These are phyloP conservation scores for Canis aureus DNA, from an alignment of 2,113 vertebrate species.

Conservation along the genomic window DNA sequence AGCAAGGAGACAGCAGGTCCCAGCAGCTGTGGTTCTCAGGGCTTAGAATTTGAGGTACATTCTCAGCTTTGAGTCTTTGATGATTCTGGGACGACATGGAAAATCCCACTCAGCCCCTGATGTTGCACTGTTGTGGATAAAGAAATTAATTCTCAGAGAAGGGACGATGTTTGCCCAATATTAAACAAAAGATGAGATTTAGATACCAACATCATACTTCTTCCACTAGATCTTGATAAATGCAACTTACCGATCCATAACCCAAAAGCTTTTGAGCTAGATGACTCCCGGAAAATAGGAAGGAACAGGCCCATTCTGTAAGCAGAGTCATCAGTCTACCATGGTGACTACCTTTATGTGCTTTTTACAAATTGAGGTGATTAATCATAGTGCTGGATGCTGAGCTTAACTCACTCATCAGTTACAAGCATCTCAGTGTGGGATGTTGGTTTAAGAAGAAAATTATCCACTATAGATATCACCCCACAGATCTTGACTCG, in stretches of 20 bases:
- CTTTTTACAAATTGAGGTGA: not conserved
- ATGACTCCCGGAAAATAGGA: not conserved
- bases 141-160: constrained; percentile 10
- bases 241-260: not conserved
- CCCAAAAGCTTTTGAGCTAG: not conserved
- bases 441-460: not conserved
- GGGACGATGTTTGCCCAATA: not conserved
- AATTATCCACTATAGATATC: not conserved
- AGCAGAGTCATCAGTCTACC: not conserved
- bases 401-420: not conserved
- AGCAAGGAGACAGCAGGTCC: not conserved
- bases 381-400: not conserved
- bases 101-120: not conserved
- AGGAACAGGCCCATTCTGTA: not conserved
- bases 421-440: not conserved
- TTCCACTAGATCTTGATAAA: not conserved
- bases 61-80: not conserved
- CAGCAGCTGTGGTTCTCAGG: not conserved
- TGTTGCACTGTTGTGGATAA: not conserved
- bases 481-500: not conserved
- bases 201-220: not conserved
- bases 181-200: not conserved
- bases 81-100: not conserved
- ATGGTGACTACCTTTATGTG: not conserved
- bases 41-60: not conserved